phyloP scores from a whole-genome alignment of 2,797 vertebrate species.

The Rhodeus uyekii region DNA sequence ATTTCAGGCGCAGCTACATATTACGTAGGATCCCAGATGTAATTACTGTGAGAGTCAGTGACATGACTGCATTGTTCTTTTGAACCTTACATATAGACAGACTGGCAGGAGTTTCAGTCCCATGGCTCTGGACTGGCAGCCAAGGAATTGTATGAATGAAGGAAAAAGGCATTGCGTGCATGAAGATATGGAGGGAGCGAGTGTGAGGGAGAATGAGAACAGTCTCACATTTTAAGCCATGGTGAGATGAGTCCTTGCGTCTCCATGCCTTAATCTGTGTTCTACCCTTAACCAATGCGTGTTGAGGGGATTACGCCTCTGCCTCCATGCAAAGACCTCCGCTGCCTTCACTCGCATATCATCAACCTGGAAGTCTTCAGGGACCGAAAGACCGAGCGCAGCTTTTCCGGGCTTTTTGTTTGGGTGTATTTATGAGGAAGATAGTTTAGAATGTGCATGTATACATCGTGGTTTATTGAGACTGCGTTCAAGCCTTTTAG shows the following conservation, averaged over 20 bases:
- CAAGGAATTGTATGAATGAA: constrained; percentile 31
- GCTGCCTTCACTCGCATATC: constrained; percentile 27
- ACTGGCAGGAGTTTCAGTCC: not conserved
- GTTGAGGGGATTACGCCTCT: constrained; percentile 52
- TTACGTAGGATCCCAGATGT: not conserved
- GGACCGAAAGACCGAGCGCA: constrained; percentile 19
- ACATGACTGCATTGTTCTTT: not conserved
- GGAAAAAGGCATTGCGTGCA: not conserved
- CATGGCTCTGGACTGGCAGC: not conserved
- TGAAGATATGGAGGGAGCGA: not conserved
- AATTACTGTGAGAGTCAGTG: not conserved
- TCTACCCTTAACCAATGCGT: constrained; percentile 61
- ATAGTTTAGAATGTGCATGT: not conserved
- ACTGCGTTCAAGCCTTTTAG: constrained; percentile 6
- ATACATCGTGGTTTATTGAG: not conserved
- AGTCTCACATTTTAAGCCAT: constrained; percentile 59
- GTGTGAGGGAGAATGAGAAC: not conserved
- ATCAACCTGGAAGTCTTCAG: constrained; percentile 32
- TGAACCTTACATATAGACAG: constrained; percentile 6
- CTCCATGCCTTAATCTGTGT: constrained; percentile 67
- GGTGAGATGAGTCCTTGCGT: constrained; percentile 67
- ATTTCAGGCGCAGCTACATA: too few species aligned
- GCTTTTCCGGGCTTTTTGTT: constrained; percentile 1
- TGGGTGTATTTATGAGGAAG: constrained; percentile 23
- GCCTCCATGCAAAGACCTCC: constrained; percentile 29